Base-by-base conservation (phyloP, 2,113 vertebrate species). In the Empidonax traillii region DNA sequence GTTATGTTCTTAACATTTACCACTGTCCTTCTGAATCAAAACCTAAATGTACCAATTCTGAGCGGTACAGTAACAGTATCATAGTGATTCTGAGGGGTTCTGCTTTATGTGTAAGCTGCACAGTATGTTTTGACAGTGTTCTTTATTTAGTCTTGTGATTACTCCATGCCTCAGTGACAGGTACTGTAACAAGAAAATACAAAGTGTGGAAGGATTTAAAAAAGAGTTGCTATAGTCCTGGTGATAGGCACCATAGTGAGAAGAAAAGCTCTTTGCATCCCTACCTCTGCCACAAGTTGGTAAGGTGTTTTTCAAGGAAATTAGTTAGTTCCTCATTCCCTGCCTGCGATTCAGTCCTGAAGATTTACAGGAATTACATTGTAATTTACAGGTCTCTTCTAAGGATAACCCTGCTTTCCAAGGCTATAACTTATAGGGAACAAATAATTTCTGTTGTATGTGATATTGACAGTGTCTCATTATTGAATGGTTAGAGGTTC, bases 151-250 rank as follows among this genome's bases (percentile, higher is more conserved):
- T 74, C 73, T 39, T 3, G 1, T 53, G n/a, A 19, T 84, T 66
- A 12, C 30, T 71, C 12, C 10, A 2, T 47, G 9, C 43, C 44
- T 55, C 30, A 37, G 17, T 53, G 65, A 25, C 4, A 9, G 25
- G 35, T 61, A 5, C 18, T 41, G 2, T 30, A 35, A 47, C 22
- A n/a, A 51, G 65, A 87, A 91, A 91, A 43, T 56, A n/a, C 7
- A 18, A 59, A 53, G 6, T 66, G 6, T 1, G 4, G 33, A 52
- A 68, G 28, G 75, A 71, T 31, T 59, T 28, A 7, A 58, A 69
- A n/a, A 5, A 0, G 0, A 4, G n/a, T 85, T 68, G 5, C 8
- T 75, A 12, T 49, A 30, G 18, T 58, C 15, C 6, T 12, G 23
- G 18, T 53, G 30, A 35, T 21, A 55, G 22, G 15, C 30, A 47